Base-by-base conservation (phyloP, 2,113 vertebrate genomes). In the Abramis brama region DNA sequence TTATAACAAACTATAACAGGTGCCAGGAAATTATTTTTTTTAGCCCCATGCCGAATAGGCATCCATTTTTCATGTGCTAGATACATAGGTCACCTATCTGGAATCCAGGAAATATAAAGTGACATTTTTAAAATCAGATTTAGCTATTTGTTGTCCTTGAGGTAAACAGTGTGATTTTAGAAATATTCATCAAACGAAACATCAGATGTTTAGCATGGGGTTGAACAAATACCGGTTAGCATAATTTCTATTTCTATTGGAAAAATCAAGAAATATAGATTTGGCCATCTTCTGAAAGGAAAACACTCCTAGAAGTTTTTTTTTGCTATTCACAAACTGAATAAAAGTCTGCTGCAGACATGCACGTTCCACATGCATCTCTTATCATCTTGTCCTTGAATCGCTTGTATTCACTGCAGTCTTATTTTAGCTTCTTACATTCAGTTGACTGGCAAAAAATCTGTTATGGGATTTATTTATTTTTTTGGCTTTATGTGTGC, bases 21-120 rank as follows among this genome's bases (percentile, higher is more conserved):
- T 83, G 66, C 21, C 30, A 55, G 23, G 71, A 60, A 73, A 73
- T 57, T 1, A 25, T 17, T 70, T 17, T 83, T 83, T 83, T 57
- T 57, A n/a, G 47, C 21, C 11, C 30, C 8, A 2, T 83, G 27
- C 10, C 19, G 23, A 59, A 36, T 71, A 43, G 45, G 50, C 5
- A 55, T 70, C 47, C 25, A 71, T 83, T 74, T 82, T 79, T 81
- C 8, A 70, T 36, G 43, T 68, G 57, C 78, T 79, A 33, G 77
- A 60, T n/a, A 59, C 25, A 79, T 50, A 45, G 52, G 55, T 68
- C 25, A 43, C 8, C 55, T 78, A 19, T 66, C 27, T n/a, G 15
- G 23, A 64, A 80, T 75, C 13, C 27, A 79, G 45, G 50, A 83
- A 70, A 33, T 80, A n/a, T 80, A 36, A 82, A 79, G n/a, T 75